phyloP scores from a whole-genome alignment of 1,140 invertebrate genomes.

The Drosophila takahashii region DNA sequence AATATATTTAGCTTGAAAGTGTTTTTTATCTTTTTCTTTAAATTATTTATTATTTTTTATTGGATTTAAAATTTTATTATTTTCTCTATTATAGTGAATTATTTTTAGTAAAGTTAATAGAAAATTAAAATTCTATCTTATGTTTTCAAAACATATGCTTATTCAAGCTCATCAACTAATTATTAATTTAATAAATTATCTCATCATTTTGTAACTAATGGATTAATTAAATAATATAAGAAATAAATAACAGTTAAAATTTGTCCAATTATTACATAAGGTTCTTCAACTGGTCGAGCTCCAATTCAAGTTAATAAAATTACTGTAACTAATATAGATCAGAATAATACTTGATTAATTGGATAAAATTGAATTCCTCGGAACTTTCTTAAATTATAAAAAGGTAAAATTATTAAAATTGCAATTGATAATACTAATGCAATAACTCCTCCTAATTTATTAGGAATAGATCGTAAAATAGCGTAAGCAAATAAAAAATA shows the following conservation, averaged over 20 bases:
- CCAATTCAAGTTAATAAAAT: slow-evolving; percentile 89
- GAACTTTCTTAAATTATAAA: slow-evolving; percentile 86
- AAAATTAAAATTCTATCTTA: slow-evolving; percentile 73
- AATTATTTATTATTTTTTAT: slow-evolving; percentile 59
- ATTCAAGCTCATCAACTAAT: slow-evolving; percentile 86
- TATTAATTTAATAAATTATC: slow-evolving; percentile 85
- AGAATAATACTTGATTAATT: slow-evolving; percentile 87
- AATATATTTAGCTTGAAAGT: slow-evolving; percentile 84
- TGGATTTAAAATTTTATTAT: slow-evolving; percentile 66
- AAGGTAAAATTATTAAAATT: slow-evolving; percentile 87
- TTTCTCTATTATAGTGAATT: slow-evolving; percentile 55
- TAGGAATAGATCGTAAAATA: no score
- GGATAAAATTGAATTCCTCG: slow-evolving; percentile 86
- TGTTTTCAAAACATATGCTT: slow-evolving; percentile 89
- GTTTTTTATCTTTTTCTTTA: slow-evolving; percentile 78
- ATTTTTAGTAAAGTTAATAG: slow-evolving; percentile 7
- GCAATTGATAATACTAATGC: slow-evolving; percentile 85
- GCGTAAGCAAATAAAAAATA: slow-evolving; percentile 79
- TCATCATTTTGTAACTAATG: slow-evolving; percentile 85
- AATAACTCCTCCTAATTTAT: no score
- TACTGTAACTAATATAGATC: slow-evolving; percentile 85
- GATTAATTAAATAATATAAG: slow-evolving; percentile 86
- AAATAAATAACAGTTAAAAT: slow-evolving; percentile 87
- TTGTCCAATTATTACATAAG: slow-evolving; percentile 87
- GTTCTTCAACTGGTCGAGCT: slow-evolving; percentile 87